Evolutionary conservation across 2,113 vertebrate genomes (phyloP), one percentile per base, ranked within the genome.

Genomic region (Onychostoma macrolepis): DNA sequence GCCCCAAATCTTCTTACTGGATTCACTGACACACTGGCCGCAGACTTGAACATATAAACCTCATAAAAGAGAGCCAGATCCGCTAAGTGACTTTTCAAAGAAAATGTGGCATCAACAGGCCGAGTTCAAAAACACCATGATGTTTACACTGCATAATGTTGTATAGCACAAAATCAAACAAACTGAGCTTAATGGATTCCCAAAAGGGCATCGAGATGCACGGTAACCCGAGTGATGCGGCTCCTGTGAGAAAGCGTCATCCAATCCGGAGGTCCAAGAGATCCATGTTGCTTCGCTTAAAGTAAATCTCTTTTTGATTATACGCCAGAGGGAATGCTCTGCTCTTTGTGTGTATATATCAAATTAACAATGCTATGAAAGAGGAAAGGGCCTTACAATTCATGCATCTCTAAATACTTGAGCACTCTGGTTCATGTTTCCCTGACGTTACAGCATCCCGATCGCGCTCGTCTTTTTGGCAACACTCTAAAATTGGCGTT

Each of bases 81-180:
- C 63, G 58, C 61, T 76, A 65, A 85, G 56, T 85, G 43, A 82
- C 48, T 88, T 83, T 88, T 71, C 30, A 50, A 81, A 86, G 38
- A 43, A 85, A 45, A 74, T 80, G 28, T 76, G 8, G 83, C 78
- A 58, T 88, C 45, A 69, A 50, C 50, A 13, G 36, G 26, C 65
- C 41, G 21, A 53, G 26, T 87, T 77, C 72, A 76, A 86, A 80
- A 86, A 72, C 69, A 80, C 61, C 79, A 71, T 26, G 36, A 41
- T 88, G 83, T 87, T 91, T 86, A 88, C 72, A 88, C 19, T 79
- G 79, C 76, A 79, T 50, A 83, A 85, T 80, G 28, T 43, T 89
- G 83, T 78, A 71, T 86, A 85, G 30, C 21, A 7, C 87, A 84
- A 88, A 85, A 50, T 65, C 13, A 83, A 88, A 87, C 81, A 88